phyloP scores from a whole-genome alignment of 2,888 invertebrate species.

The Leucophora obtusa region DNA sequence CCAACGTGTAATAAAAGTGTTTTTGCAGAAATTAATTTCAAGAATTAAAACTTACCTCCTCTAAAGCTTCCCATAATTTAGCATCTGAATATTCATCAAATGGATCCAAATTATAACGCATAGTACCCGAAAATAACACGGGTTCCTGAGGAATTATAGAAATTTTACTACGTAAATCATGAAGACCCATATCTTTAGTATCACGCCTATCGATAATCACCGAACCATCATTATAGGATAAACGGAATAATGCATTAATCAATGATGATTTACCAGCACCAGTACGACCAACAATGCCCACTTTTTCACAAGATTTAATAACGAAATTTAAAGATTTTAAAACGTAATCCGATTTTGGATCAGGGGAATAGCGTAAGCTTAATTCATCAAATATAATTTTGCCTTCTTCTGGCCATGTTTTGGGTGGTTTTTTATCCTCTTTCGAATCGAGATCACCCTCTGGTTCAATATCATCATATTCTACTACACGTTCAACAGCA shows the following conservation, averaged over 20 bases:
- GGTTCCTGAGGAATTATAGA: slow-evolving; percentile 93
- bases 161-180: slow-evolving; percentile 86
- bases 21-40: too few relatives aligned
- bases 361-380: slow-evolving; percentile 85
- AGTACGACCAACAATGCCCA: slow-evolving; percentile 85
- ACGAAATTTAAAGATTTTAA: slow-evolving; percentile 85
- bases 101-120: slow-evolving; percentile 94
- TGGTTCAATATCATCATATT: slow-evolving; percentile 81
- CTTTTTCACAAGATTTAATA: slow-evolving; percentile 83
- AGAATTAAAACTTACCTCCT: slow-evolving; percentile 82
- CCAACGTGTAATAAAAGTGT: too few relatives aligned
- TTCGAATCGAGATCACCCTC: slow-evolving; percentile 83
- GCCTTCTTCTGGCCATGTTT: slow-evolving; percentile 86
- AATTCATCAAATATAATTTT: slow-evolving; percentile 84
- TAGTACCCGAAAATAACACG: slow-evolving; percentile 90
- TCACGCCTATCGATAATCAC: slow-evolving; percentile 90
- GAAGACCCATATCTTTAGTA: slow-evolving; percentile 85
- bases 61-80: slow-evolving; percentile 90
- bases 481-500: slow-evolving; percentile 89
- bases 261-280: slow-evolving; percentile 87
- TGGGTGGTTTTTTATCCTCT: slow-evolving; percentile 82
- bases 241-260: slow-evolving; percentile 86
- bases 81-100: slow-evolving; percentile 89
- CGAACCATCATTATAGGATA: slow-evolving; percentile 87
- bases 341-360: slow-evolving; percentile 83